Evolutionary conservation across 2,797 vertebrate species (phyloP), one percentile per base, ranked within the genome.

Genomic region (Menidia menidia): DNA sequence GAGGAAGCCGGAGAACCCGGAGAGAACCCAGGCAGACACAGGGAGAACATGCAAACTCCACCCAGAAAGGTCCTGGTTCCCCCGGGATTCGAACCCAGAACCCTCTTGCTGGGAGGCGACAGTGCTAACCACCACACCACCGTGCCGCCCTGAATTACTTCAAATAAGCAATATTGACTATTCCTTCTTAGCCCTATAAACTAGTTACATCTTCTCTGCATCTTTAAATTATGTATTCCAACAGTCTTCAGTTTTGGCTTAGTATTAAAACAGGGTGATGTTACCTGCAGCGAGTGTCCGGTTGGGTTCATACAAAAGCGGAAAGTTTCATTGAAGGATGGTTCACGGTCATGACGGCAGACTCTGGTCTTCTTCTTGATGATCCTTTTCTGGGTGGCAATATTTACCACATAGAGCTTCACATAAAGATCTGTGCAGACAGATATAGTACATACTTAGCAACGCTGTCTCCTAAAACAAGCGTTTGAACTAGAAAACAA

Each of bases 331-430:
- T 99, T 99, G 86, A 99, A 99, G 0, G 97, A 98, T 12, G 98
- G 98, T 75, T 99, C 98, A 6, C 98, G 94, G 85, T 99, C 98
- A 30, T 99, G 98, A 42, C 98, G 95, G 86, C 98, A 99, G 64
- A 99, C 97, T 77, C 98, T 93, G 32, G 98, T 99, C 92, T 99
- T 99, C 93, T 99, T 99, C 94, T 99, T 99, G 83, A 99, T 96
- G 73, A 99, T 96, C 88, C 96, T 95, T 83, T 99, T 99, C 84
- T 99, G 97, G n/a, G 97, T 98, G 64, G 97, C 96, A 42, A 98
- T 94, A 70, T 99, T 99, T 76, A 99, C 96, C 81, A 99, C 96
- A 0, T 99, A 99, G 30, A 99, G 92, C 93, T 99, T 99, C 90
- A 99, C 97, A 69, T 99, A 99, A 39, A 99, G 92, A 89, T 99